Base-by-base conservation (phyloP, 2,113 vertebrate genomes). In the Peromyscus maniculatus region DNA sequence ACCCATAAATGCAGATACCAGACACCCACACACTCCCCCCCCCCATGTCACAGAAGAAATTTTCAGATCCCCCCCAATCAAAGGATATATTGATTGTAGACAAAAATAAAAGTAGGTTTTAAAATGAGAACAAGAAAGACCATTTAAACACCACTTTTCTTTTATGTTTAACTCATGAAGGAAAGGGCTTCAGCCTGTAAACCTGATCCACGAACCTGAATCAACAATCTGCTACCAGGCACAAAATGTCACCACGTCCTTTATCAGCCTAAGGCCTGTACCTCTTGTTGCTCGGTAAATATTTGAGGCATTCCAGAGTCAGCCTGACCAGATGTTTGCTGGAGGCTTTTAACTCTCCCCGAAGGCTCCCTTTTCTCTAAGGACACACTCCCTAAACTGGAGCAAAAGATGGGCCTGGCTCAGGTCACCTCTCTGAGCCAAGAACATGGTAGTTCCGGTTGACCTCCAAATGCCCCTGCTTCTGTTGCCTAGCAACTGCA, bases 221-320 rank as follows among this genome's bases (percentile, higher is more conserved):
- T 39, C 28, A 69, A 11, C 21, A n/a, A 57, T 36, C 46, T 78
- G 79, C 24, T 86, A 59, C 77, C 0, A 7, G 83, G 39, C 39
- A 49, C 7, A 1, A 79, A 91, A 95, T 46, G 57, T 84, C 96
- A 0, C 82, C 66, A 55, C 74, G 13, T 57, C 67, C 74, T 78
- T 62, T 82, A 90, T 93, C 82, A 49, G 4, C 7, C 12, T 49
- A 7, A 91, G 46, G 62, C 21, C 91, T 8, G 16, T n/a, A 28
- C 0, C 0, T 79, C 78, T 95, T 5, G 0, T 0, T n/a, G 24
- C 84, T 86, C 86, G 0, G 77, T 95, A 93, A 97, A 97, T 97
- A 97, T 97, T 93, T 89, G 92, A 88, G 49, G 28, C 75, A 26
- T 80, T 96, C 96, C 92, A 62, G 78, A 66, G 67, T 79, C 43